A percentile compares a stretch with the other conserved stretches of the same genome.
phyloP scores from a whole-genome alignment of 1,140 invertebrate species.

The Paralvinella palmiformis region DNA sequence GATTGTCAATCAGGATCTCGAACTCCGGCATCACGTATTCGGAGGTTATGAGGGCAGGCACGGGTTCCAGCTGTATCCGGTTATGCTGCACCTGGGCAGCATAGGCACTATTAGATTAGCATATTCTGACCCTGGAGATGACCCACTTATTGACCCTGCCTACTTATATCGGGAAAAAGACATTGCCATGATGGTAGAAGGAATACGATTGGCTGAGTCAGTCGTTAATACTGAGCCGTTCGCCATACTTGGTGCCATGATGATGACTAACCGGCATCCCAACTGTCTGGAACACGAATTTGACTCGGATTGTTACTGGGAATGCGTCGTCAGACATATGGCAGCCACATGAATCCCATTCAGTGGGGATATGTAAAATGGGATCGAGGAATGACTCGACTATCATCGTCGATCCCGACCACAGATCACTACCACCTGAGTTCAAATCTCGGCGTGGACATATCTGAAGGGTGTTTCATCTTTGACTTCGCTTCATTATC shows the following conservation, averaged over 20 bases:
- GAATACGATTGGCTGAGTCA: neutral
- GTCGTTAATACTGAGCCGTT: neutral
- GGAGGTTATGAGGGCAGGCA: conserved; percentile 5
- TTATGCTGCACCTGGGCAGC: no score
- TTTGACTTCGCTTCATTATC: no score
- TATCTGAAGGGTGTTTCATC: no score
- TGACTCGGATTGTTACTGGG: no score
- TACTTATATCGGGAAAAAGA: no score
- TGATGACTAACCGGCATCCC: neutral
- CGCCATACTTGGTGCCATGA: neutral
- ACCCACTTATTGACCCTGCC: no score
- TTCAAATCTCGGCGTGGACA: no score
- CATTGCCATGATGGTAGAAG: no score
- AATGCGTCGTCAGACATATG: conserved; percentile 41
- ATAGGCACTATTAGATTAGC: conserved; percentile 25
- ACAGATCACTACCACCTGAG: no score
- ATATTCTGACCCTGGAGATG: no score
- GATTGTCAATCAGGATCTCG: no score
- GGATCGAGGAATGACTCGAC: conserved; percentile 55
- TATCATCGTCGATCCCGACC: conserved; percentile 53
- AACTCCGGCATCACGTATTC: no score
- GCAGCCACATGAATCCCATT: conserved; percentile 53
- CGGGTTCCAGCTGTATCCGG: conserved; percentile 22
- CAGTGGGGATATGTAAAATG: conserved; percentile 69
- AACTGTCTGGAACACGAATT: conserved; percentile 7